Evolutionary conservation across 2,888 invertebrate species (phyloP), one percentile per base, ranked within the genome.

Genomic region (Agrenia bidenticulata): DNA sequence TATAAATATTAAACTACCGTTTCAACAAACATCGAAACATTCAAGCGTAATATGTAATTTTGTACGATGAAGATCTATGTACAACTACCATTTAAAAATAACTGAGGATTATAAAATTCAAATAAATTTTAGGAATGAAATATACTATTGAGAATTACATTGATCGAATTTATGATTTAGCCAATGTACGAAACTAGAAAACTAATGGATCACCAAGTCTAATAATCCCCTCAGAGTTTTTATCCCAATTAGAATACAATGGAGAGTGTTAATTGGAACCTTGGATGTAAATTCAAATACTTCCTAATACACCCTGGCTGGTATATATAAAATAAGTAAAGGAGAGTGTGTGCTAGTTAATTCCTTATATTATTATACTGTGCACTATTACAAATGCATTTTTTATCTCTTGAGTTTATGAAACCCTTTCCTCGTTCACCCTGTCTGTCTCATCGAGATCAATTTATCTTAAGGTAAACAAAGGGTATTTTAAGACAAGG

Each of bases 191-290:
- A 32, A 32, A 11, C 32, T 32, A 32, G 5, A 11, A 32, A 32
- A 32, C 11, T 7, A 32, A 32, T 32, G 15, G 45, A 45, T 45
- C 45, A 45, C 15, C 45, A 11, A 11, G 45, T n/a, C 45, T 15
- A 45, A 19, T 17, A 9, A n/a, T 45, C 19, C 27, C 24, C 27
- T 17, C 41, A 17, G 17, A 32, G 57, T 63, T 63, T 63, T 56
- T 63, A 57, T 57, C 15, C 63, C 57, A 63, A 63, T 63, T 63
- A 63, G 51, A 58, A 24, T 27, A 61, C 61, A 61, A 57, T 62
- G 37, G 56, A 39, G 19, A 45, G 57, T 63, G 63, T 57, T 63
- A 63, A 63, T 63, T 63, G 63, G 63, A 57, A 51, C 63, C 57
- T 58, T 63, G 63, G 57, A 63, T 32, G 4, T 57, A 58, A 51